Percentiles rank a stretch among this genome's conserved stretches.
Conservation (phyloP, 2,888 invertebrate genomes). For the Punctoribates punctum region DNA sequence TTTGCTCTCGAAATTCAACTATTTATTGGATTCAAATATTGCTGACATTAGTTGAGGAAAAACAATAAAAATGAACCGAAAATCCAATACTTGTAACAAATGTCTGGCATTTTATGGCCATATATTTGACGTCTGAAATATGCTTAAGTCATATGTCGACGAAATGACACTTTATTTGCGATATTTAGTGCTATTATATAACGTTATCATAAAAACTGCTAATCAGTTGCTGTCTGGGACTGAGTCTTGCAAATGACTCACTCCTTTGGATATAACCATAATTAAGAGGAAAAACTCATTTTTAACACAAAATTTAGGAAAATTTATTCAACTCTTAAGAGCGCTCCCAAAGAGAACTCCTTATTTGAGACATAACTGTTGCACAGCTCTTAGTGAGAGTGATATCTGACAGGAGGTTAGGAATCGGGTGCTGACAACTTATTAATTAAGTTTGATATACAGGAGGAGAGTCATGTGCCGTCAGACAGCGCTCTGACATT, state of each 20-base stretch:
- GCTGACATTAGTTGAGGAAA: no score
- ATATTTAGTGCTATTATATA: no score
- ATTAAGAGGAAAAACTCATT: background rate
- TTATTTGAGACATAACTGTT: background rate
- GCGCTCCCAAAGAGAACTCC: background rate
- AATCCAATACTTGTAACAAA: no score
- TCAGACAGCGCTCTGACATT: background rate
- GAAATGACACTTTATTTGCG: no score
- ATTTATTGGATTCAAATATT: no score
- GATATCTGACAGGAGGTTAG: background rate
- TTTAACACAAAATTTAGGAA: background rate
- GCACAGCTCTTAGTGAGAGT: background rate
- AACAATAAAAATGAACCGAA: no score
- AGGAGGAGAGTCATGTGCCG: background rate
- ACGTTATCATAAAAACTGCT: no score
- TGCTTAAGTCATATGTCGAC: no score
- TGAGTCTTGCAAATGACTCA: background rate
- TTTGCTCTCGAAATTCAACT: no score
- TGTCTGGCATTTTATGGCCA: no score
- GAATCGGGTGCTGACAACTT: background rate
- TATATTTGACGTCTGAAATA: no score
- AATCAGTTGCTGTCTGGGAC: no score
- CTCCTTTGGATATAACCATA: background rate
- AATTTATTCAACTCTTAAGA: slow-evolving; percentile 7
- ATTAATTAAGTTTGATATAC: background rate